Evolutionary conservation across 2,888 invertebrate species (phyloP).

Genomic region (Salpingus planirostris): DNA sequence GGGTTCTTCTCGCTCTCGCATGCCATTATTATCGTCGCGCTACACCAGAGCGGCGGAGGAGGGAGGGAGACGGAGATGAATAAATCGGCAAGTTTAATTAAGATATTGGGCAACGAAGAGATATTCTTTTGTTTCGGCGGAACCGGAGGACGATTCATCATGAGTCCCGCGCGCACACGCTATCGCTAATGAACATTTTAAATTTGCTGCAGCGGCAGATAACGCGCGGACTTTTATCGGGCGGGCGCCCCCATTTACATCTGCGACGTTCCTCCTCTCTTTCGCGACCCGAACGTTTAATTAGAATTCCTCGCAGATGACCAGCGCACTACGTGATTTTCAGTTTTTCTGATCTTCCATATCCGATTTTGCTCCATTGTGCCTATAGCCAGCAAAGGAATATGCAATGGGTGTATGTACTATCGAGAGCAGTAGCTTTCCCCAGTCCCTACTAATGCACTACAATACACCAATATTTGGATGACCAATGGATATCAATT

Average conservation of each 20-base stretch:
- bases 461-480: too few relatives aligned
- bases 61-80: too few relatives aligned
- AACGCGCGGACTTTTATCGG: too few relatives aligned
- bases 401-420: too few relatives aligned
- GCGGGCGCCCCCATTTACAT: conserved; percentile 9
- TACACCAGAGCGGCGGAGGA: conserved; percentile 14
- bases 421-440: too few relatives aligned
- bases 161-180: conserved; percentile 31
- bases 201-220: conserved; percentile 33
- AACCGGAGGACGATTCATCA: conserved; percentile 38
- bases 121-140: conserved; percentile 42
- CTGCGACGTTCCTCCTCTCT: conserved; percentile 2
- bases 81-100: conserved; percentile 47
- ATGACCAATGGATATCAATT: too few relatives aligned
- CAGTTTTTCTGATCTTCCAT: too few relatives aligned
- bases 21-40: conserved; percentile 18
- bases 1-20: conserved; percentile 31
- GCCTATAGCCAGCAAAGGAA: too few relatives aligned
- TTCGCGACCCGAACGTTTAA: too few relatives aligned
- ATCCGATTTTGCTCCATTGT: too few relatives aligned
- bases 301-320: conserved; percentile 3
- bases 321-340: background rate
- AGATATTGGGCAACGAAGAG: conserved; percentile 42
- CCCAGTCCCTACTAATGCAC: too few relatives aligned
- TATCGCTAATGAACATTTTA: conserved; percentile 42